Evolutionary conservation across 2,888 invertebrate species (phyloP), one percentile per base, ranked within the genome.

Genomic region (Willowsia nigromaculata): DNA sequence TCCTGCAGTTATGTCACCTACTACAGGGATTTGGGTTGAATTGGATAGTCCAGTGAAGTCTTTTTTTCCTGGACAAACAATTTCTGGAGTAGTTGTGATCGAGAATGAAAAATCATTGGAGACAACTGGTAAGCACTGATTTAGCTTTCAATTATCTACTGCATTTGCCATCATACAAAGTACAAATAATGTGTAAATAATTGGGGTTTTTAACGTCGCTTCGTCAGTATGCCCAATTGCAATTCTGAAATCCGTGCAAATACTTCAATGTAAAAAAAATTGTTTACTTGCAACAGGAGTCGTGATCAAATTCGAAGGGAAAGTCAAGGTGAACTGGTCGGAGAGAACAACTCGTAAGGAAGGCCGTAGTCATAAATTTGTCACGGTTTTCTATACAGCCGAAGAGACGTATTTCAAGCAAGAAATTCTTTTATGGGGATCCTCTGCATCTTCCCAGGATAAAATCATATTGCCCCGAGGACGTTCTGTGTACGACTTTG

Each of bases 361-460:
- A n/a, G 85, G 90, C 5, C 25, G 43, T 13, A 62, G 27, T 95
- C 96, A 93, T 95, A 95, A 95, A 92, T 94, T 94, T 65, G 95
- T 95, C 90, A 95, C 95, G 18, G 95, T 95, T 53, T 94, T 95
- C 89, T 95, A 96, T 83, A 95, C 95, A 13, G 96, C 96, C 0
- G 95, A 96, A 93, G 97, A 97, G 93, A 96, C 96, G 93, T 97
- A 97, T 93, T 97, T 97, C 93, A 96, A 96, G 93, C 96, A 96
- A 90, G 95, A 96, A 92, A 97, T 96, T 93, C 96, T 96, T 94
- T 93, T 97, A 89, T 76, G 65, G 62, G 82, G 82, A 11, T 30
- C 27, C 2, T 27, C 18, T 11, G 65, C 33, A 11, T 62, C 53
- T 9, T 47, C 33, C 1, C 15, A 68, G 22, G 50, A 43, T 2